These are phyloP conservation scores for Cariama cristata DNA, from an alignment of 2,113 vertebrate species.

Conservation along the genomic window DNA sequence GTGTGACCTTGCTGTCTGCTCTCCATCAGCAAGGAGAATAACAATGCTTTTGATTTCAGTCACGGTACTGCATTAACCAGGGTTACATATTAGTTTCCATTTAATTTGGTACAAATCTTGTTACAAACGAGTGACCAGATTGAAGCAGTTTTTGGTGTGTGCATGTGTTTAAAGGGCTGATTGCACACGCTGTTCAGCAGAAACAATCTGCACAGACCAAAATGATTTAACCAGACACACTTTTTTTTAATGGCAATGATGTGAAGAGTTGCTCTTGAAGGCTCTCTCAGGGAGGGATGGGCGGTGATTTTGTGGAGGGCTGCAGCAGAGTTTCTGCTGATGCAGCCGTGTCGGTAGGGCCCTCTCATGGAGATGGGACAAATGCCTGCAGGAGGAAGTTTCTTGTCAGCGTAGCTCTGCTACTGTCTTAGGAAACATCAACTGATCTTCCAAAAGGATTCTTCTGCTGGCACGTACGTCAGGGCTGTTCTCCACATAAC, in stretches of 20 bases:
- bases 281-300: not conserved
- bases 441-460: not conserved
- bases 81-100: not conserved
- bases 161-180: not conserved
- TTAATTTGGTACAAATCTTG: not conserved
- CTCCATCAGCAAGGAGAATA: not conserved
- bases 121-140: not conserved
- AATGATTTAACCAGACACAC: not conserved
- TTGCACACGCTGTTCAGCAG: not conserved
- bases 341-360: accelerated
- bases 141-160: not conserved
- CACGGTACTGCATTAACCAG: not conserved
- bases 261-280: not conserved
- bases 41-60: not conserved
- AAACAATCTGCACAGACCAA: not conserved
- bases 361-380: not conserved
- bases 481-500: not conserved
- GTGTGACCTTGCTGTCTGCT: not conserved
- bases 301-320: not conserved
- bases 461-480: not conserved
- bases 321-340: not conserved
- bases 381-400: not conserved
- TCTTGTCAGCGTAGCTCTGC: not conserved
- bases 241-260: not conserved
- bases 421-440: not conserved